Evolutionary conservation across 2,113 vertebrate genomes (phyloP).

Genomic region (Alces alces): DNA sequence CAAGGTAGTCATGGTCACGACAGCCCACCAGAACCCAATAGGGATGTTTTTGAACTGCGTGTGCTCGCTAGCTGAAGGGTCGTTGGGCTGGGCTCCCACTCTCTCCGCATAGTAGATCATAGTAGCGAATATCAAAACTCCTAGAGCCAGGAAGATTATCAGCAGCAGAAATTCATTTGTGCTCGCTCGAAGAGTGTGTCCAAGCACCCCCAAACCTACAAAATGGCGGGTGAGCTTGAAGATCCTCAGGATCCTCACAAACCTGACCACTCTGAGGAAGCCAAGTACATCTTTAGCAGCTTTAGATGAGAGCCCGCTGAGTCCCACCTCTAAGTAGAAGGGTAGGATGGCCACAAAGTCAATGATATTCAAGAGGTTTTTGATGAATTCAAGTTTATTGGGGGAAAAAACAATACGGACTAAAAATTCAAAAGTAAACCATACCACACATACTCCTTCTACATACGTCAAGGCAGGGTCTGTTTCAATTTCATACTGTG

Average conservation of each 20-base stretch:
- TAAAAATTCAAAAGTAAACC: slow-evolving; percentile 99
- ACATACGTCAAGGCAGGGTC: slow-evolving; percentile 95
- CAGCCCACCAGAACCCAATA: slow-evolving; percentile 99
- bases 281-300: slow-evolving; percentile 97
- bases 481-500: slow-evolving; percentile 94
- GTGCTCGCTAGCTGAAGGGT: slow-evolving; percentile 92
- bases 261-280: slow-evolving; percentile 97
- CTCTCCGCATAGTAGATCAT: slow-evolving; percentile 99
- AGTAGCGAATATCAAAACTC: slow-evolving; percentile 98
- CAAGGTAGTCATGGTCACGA: slow-evolving; percentile 98
- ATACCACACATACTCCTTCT: slow-evolving; percentile 96
- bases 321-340: slow-evolving; percentile 96
- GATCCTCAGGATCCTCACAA: slow-evolving; percentile 97
- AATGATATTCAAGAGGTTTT: slow-evolving; percentile 97
- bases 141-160: slow-evolving; percentile 96
- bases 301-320: slow-evolving; percentile 97
- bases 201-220: slow-evolving; percentile 94
- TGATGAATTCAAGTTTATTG: slow-evolving; percentile 96
- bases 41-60: slow-evolving; percentile 99
- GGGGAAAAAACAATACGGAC: slow-evolving; percentile 95
- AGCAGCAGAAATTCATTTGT: slow-evolving; percentile 98
- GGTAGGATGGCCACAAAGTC: slow-evolving; percentile 98
- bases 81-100: slow-evolving; percentile 93
- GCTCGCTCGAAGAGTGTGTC: slow-evolving; percentile 95
- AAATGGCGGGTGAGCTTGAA: slow-evolving; percentile 99